Percentiles rank a stretch among this genome's conserved stretches.
Conservation (phyloP, 2,113 vertebrate genomes). For the Corythornis vintsioides region DNA sequence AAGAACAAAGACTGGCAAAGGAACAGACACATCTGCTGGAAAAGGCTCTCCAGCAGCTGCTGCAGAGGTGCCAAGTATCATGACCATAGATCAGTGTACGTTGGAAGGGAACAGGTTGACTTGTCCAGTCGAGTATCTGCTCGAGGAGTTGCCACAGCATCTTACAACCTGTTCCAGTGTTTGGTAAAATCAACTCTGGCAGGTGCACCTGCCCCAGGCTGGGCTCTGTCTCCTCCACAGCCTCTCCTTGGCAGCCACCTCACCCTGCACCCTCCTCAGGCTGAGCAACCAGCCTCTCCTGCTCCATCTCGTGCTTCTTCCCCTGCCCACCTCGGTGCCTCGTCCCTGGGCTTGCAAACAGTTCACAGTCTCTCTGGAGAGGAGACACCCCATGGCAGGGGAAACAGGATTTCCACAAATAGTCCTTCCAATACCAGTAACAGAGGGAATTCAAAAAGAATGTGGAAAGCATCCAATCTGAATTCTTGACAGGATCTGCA, state of each 20-base stretch:
- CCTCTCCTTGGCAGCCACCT: neutral
- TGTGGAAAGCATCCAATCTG: neutral
- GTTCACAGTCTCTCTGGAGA: neutral
- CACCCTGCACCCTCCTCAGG: neutral
- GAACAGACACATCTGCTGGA: neutral
- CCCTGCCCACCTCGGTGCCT: neutral
- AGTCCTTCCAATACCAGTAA: neutral
- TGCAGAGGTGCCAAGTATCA: neutral
- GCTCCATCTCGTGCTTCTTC: neutral
- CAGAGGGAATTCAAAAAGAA: neutral
- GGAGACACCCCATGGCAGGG: neutral
- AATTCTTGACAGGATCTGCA: neutral
- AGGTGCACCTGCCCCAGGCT: neutral
- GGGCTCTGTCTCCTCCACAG: neutral
- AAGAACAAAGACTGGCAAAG: neutral
- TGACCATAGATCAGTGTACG: rapidly evolving
- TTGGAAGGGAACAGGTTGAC: neutral
- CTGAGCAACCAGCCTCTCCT: neutral
- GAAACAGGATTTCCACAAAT: neutral
- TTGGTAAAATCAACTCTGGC: neutral
- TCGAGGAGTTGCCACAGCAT: neutral
- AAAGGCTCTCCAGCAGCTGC: neutral
- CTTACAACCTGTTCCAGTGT: neutral
- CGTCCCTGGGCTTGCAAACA: neutral
- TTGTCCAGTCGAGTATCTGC: neutral